Evolutionary conservation across 1,140 invertebrate species (phyloP).

Genomic region (Mizuhopecten yessoensis): DNA sequence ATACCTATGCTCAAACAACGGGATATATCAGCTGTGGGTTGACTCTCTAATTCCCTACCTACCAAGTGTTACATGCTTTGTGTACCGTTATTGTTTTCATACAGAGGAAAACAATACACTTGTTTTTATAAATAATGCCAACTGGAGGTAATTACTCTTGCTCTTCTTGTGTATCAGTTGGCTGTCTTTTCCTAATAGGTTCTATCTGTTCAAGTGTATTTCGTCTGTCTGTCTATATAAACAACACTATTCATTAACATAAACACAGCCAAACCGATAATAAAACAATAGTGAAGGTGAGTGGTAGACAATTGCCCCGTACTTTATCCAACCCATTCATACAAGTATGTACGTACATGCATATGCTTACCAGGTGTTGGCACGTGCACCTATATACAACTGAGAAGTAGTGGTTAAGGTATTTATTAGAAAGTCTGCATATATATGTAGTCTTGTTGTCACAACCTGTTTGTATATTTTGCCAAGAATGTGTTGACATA

Average conservation of each 20-base stretch:
- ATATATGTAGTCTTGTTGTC: neutral
- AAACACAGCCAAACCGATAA: neutral
- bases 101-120: neutral
- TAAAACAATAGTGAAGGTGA: neutral
- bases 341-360: neutral
- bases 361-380: slow-evolving; percentile 30
- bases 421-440: neutral
- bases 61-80: too few species aligned
- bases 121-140: neutral
- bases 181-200: slow-evolving; percentile 5
- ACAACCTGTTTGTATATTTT: neutral
- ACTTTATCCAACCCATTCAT: neutral
- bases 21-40: too few species aligned
- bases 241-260: neutral
- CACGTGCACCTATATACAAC: neutral
- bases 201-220: slow-evolving; percentile 18
- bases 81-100: too few species aligned
- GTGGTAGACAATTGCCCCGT: slow-evolving; percentile 7
- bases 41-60: too few species aligned
- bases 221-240: neutral
- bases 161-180: neutral
- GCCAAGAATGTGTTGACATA: neutral
- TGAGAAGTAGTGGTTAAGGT: neutral
- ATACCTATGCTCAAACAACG: too few species aligned
- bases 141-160: neutral